Evolutionary conservation across 2,113 vertebrate genomes (phyloP).

Genomic region (Typhlomys cinereus): DNA sequence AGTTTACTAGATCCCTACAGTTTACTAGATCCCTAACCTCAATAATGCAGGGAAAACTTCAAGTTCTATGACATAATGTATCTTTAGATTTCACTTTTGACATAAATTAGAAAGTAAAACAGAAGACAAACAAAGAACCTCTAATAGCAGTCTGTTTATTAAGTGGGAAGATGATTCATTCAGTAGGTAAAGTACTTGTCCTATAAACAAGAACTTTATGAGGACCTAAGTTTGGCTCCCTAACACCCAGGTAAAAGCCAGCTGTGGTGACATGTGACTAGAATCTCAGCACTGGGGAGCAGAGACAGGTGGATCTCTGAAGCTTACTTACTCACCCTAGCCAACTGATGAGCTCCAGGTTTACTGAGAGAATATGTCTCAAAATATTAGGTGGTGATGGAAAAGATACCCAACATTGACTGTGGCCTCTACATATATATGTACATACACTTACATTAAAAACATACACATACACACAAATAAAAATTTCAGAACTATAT

Average conservation of each 20-base stretch:
- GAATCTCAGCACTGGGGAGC: background rate
- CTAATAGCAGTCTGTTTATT: slow-evolving; percentile 44
- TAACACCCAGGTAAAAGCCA: background rate
- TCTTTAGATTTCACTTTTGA: slow-evolving; percentile 41
- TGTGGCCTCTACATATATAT: background rate
- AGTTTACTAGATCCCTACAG: no score
- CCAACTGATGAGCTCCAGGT: background rate
- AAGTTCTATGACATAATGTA: background rate
- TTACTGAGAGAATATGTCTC: background rate
- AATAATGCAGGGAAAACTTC: slow-evolving; percentile 6
- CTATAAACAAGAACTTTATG: no score
- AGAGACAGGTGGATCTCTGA: background rate
- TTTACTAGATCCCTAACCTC: background rate
- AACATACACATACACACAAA: background rate
- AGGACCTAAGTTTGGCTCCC: background rate
- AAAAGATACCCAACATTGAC: no score
- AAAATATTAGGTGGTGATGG: no score
- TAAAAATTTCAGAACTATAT: background rate
- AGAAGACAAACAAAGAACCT: slow-evolving; percentile 41
- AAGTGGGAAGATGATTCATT: background rate
- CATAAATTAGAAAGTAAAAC: background rate
- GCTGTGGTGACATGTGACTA: background rate
- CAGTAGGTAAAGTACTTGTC: no score
- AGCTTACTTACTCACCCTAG: no score
- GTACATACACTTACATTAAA: background rate